Evolutionary conservation across 2,888 invertebrate species (phyloP).

Genomic region (Subacronicta megacephala): DNA sequence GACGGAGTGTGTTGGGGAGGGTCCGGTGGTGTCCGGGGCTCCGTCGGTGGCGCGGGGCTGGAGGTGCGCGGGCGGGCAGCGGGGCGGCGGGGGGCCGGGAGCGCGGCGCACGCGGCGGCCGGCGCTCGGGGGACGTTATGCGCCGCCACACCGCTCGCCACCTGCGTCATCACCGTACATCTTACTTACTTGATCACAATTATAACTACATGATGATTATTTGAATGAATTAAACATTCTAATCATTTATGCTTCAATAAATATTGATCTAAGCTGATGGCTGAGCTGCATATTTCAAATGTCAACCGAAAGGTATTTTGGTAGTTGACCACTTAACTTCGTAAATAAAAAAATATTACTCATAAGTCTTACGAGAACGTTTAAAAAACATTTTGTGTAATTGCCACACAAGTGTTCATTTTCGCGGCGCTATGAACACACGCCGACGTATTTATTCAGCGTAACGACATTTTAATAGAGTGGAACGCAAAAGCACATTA

Average conservation of each 20-base stretch:
- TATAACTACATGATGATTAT: too few species aligned
- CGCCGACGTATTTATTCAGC: conserved; percentile 72
- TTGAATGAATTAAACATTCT: too few species aligned
- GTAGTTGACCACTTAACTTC: conserved; percentile 6
- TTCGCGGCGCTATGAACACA: conserved; percentile 70
- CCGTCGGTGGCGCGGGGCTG: conserved; percentile 58
- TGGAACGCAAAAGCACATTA: conserved; percentile 68
- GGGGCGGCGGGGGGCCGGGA: conserved; percentile 57
- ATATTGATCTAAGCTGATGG: too few species aligned
- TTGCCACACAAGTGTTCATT: conserved; percentile 68
- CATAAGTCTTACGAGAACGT: conserved; percentile 61
- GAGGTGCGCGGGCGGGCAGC: conserved; percentile 56
- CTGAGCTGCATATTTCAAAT: neutral
- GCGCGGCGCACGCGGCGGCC: conserved; percentile 59
- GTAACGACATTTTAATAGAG: conserved; percentile 81
- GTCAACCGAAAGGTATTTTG: neutral
- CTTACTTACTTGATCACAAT: neutral
- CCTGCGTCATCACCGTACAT: conserved; percentile 62
- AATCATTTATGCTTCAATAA: too few species aligned
- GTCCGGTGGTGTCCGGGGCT: conserved; percentile 58
- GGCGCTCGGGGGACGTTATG: conserved; percentile 65
- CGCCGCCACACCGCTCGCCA: conserved; percentile 89
- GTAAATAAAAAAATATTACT: conserved; percentile 31
- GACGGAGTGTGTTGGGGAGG: conserved; percentile 73
- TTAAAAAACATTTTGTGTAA: conserved; percentile 73